Evolutionary conservation across 1,140 invertebrate species (phyloP).

Genomic region (Zaprionus davidi): DNA sequence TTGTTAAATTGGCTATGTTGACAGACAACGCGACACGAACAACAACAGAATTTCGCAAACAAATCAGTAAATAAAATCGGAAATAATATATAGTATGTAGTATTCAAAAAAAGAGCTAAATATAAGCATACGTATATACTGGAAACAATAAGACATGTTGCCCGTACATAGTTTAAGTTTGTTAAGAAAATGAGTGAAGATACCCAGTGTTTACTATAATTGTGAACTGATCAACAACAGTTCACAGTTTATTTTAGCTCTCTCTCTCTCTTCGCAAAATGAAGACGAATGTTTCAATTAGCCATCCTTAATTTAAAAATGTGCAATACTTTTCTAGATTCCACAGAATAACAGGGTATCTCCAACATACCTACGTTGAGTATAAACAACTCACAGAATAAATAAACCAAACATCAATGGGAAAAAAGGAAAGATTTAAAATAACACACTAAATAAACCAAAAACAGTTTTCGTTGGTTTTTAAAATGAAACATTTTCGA

Average conservation of each 20-base stretch:
- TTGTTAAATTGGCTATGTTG: conserved; percentile 67
- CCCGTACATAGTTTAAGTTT: neutral
- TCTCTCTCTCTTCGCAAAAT: no score
- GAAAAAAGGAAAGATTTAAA: neutral
- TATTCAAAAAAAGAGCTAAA: neutral
- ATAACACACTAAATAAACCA: conserved; percentile 29
- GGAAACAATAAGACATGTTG: neutral
- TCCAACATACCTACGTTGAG: neutral
- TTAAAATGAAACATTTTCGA: neutral
- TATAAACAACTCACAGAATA: conserved; percentile 1
- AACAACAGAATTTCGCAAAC: conserved; percentile 35
- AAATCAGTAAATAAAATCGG: conserved; percentile 22
- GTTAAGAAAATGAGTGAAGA: neutral
- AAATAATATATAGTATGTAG: conserved; percentile 1
- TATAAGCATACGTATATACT: neutral
- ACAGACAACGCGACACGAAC: conserved; percentile 60
- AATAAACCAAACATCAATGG: conserved; percentile 20
- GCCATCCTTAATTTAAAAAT: no score
- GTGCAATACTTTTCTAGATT: neutral
- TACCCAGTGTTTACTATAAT: neutral
- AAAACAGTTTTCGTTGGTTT: neutral
- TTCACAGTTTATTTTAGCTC: no score
- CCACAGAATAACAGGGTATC: neutral
- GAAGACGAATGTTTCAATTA: no score
- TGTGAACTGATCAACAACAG: neutral